Base-by-base conservation (phyloP, 2,797 vertebrate genomes). In the Intellagama lesueurii region DNA sequence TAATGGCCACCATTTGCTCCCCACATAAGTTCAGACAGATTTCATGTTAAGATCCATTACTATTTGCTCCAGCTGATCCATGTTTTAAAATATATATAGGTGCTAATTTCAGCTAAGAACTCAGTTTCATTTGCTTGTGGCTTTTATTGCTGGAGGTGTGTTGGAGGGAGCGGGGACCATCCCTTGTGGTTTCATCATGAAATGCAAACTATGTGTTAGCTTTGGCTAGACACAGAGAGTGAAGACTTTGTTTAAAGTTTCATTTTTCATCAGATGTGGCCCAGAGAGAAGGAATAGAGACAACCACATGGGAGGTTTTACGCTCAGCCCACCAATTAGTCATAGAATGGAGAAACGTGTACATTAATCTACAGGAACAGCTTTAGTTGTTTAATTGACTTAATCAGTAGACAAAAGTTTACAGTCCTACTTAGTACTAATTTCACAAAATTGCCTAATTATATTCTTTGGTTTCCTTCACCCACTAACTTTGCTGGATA, bases 381-480 rank as follows among this genome's bases (percentile, higher is more conserved):
- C 78, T 68, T 73, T 22, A 68, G 32, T 47, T 30, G 26, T 81
- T 81, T 73, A 86, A 81, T 28, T 75, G 40, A 75, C 52, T 78
- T 78, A 89, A 89, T 79, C 60, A 78, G 75, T 69, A 77, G 44
- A 78, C 75, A n/a, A 76, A 81, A 52, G 44, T 83, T 86, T 68
- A 70, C n/a, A 81, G 28, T 24, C 69, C 26, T 86, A 32, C 77
- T 86, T 81, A 76, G n/a, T 72, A 24, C 56, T 89, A 86, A 81
- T 89, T 81, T 86, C 19, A 35, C 56, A 66, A 81, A 84, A 73
- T 73, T 64, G 78, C 69, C 40, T 77, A 81, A 86, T 68, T 76
- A 84, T 84, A 26, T 89, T 66, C n/a, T 89, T 81, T 68, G 69
- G 70, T 86, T 75, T 86, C 26, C 28, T 78, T 69, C 47, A 52